Evolutionary conservation across 2,888 invertebrate species (phyloP).

Genomic region (Chouioia cunea): DNA sequence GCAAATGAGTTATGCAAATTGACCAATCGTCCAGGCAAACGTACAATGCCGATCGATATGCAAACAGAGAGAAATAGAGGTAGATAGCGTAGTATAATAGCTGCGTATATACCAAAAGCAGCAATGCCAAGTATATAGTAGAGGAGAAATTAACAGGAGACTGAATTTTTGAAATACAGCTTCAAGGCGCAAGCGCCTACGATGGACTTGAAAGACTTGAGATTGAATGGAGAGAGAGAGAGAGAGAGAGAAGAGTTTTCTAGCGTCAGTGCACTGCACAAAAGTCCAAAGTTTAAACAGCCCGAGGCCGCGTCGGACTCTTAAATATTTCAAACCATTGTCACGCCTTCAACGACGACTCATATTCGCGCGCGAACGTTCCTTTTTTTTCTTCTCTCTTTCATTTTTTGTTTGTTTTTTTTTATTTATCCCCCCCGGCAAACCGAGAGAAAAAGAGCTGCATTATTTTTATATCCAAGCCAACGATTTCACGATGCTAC

Average conservation of each 20-base stretch:
- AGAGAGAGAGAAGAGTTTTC: slow-evolving; percentile 19
- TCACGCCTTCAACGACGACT: slow-evolving; percentile 24
- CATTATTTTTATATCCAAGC: slow-evolving; percentile 41
- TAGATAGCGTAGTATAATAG: too few species aligned
- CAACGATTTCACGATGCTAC: too few species aligned
- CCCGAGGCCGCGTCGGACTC: slow-evolving; percentile 32
- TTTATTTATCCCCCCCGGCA: slow-evolving; percentile 19
- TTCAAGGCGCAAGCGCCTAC: too few species aligned
- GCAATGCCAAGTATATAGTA: too few species aligned
- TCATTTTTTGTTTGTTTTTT: not conserved
- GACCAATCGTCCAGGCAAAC: too few species aligned
- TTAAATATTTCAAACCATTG: slow-evolving; percentile 46
- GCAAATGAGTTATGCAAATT: too few species aligned
- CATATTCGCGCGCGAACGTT: slow-evolving; percentile 8
- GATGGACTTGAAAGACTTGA: not conserved
- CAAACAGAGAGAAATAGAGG: too few species aligned
- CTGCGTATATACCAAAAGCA: too few species aligned
- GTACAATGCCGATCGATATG: too few species aligned
- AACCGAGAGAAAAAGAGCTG: not conserved
- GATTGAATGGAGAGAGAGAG: slow-evolving; percentile 5
- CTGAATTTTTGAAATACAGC: too few species aligned
- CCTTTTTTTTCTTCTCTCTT: not conserved
- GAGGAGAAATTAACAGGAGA: too few species aligned
- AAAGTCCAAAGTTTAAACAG: slow-evolving; percentile 46
- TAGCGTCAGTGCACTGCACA: slow-evolving; percentile 9